Percentiles rank a stretch among this genome's conserved stretches.
These are phyloP conservation scores for Epinephelus lanceolatus DNA, from an alignment of 2,113 vertebrate species.

Conservation along the genomic window DNA sequence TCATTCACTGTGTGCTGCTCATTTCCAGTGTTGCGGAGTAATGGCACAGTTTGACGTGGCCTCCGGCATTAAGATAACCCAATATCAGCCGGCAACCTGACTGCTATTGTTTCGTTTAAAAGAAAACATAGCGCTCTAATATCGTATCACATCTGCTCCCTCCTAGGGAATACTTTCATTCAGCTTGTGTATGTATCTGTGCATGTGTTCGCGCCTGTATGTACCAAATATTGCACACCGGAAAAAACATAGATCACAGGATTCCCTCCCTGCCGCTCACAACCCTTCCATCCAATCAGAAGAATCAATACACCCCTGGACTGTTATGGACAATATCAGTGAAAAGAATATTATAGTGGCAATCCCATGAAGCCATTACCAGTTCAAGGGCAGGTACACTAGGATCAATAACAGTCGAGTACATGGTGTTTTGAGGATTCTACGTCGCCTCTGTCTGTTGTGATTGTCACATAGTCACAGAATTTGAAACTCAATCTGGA, in stretches of 20 bases:
- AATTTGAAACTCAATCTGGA: slow-evolving; percentile 45
- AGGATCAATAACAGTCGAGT: slow-evolving; percentile 57
- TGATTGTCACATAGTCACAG: slow-evolving; percentile 36
- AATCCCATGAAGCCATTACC: slow-evolving; percentile 61
- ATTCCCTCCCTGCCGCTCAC: slow-evolving; percentile 41
- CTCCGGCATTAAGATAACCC: slow-evolving; percentile 71
- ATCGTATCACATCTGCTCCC: slow-evolving; percentile 65
- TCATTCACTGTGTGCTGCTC: slow-evolving; percentile 52
- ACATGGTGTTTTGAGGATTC: slow-evolving; percentile 30
- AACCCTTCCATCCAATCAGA: slow-evolving; percentile 62
- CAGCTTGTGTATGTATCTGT: not conserved
- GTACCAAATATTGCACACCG: slow-evolving; percentile 29
- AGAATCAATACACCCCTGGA: slow-evolving; percentile 62
- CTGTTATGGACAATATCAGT: slow-evolving; percentile 38
- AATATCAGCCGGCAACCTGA: slow-evolving; percentile 72
- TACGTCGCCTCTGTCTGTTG: slow-evolving; percentile 20
- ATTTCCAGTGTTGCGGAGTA: slow-evolving; percentile 60
- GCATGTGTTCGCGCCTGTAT: slow-evolving; percentile 7
- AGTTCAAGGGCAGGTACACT: slow-evolving; percentile 59
- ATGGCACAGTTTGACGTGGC: slow-evolving; percentile 69
- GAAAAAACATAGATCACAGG: slow-evolving; percentile 48
- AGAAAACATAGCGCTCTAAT: slow-evolving; percentile 64
- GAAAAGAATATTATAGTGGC: slow-evolving; percentile 52
- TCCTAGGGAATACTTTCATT: slow-evolving; percentile 42
- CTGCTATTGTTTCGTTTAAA: slow-evolving; percentile 72